Conservation (phyloP, 2,797 vertebrate genomes). For the Thripadectes ignobilis region DNA sequence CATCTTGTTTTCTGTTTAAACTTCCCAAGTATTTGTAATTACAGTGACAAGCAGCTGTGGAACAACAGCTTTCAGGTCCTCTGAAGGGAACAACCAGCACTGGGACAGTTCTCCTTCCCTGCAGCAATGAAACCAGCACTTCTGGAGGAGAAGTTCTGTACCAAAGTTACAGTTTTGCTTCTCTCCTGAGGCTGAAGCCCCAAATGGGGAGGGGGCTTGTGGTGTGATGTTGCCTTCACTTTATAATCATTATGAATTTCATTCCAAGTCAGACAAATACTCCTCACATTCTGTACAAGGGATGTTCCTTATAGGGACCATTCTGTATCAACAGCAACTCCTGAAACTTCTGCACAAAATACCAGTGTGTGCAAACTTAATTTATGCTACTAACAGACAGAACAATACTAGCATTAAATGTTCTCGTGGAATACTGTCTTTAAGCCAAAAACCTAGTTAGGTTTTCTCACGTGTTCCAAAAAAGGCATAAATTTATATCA, state of each 20-base stretch:
- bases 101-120: constrained; percentile 31
- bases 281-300: not conserved
- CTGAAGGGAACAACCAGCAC: not conserved
- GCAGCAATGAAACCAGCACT: not conserved
- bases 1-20: not conserved
- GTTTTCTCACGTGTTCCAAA: not conserved
- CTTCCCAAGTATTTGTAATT: not conserved
- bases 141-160: not conserved
- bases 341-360: not conserved
- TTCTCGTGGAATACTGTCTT: not conserved
- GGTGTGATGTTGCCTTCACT: not conserved
- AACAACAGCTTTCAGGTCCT: constrained; percentile 10
- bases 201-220: not conserved
- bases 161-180: constrained; percentile 42
- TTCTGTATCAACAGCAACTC: not conserved
- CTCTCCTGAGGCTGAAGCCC: constrained; percentile 1
- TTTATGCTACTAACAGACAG: not conserved
- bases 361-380: not conserved
- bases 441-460: not conserved
- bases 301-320: not conserved
- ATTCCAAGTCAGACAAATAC: not conserved
- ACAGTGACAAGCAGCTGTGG: not conserved
- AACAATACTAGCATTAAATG: not conserved
- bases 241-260: not conserved
- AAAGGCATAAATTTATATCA: not conserved